Conservation (phyloP, 1,140 invertebrate species). For the Caenorhabditis brenneri region DNA sequence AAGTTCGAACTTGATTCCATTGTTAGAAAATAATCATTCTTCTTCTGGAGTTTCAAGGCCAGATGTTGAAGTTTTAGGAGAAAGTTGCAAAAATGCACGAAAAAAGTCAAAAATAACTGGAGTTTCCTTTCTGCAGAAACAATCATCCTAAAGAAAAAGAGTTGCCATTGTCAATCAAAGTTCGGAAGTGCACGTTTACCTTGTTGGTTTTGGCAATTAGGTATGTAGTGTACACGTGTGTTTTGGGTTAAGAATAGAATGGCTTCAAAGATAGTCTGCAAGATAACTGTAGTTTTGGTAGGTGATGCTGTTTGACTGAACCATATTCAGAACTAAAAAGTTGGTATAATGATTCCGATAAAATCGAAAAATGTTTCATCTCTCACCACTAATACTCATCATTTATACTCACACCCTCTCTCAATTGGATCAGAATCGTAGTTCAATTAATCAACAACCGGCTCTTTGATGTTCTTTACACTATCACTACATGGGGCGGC, state of each 20-base stretch:
- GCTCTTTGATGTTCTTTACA: slow-evolving; percentile 28
- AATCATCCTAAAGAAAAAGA: background rate
- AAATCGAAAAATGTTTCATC: too few species aligned
- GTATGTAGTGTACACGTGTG: too few species aligned
- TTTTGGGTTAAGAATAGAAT: too few species aligned
- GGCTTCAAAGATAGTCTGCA: too few species aligned
- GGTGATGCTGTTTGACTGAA: too few species aligned
- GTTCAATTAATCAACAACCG: slow-evolving; percentile 15
- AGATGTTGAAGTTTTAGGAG: background rate
- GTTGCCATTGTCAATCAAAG: slow-evolving; percentile 1
- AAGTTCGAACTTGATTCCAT: background rate
- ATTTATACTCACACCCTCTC: slow-evolving; percentile 7
- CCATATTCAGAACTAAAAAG: too few species aligned
- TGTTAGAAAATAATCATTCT: background rate
- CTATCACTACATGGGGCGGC: background rate
- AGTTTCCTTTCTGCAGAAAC: background rate
- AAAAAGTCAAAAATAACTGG: background rate
- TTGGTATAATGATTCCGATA: too few species aligned
- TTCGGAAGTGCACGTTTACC: background rate
- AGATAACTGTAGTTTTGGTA: too few species aligned
- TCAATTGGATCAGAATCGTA: background rate
- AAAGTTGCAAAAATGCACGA: slow-evolving; percentile 25
- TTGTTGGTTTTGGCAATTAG: too few species aligned
- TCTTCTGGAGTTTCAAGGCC: background rate
- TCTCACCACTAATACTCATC: background rate